phyloP scores from a whole-genome alignment of 2,888 invertebrate species.

The Asteroscopus sphinx region DNA sequence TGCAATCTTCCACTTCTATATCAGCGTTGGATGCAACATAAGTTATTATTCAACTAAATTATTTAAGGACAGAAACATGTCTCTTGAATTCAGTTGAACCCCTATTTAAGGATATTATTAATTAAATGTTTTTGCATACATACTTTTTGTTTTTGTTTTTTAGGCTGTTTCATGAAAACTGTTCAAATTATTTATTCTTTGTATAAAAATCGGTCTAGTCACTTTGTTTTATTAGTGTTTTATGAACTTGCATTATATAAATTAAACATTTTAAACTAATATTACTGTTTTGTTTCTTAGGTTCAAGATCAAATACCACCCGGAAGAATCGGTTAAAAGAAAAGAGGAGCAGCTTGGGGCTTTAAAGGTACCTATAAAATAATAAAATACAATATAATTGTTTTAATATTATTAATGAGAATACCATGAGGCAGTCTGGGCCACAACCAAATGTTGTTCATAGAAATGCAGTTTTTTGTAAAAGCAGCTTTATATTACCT shows the following conservation, averaged over 20 bases:
- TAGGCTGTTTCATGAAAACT: slow-evolving; percentile 9
- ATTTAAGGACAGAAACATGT: slow-evolving; percentile 5
- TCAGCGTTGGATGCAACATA: slow-evolving; percentile 20
- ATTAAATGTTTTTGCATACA: slow-evolving; percentile 10
- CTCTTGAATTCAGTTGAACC: slow-evolving; percentile 7
- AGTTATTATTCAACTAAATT: slow-evolving; percentile 14
- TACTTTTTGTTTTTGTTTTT: slow-evolving; percentile 19
- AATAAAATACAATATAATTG: background rate
- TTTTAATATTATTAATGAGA: no score
- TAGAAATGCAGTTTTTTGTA: no score
- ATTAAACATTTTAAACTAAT: slow-evolving; percentile 20
- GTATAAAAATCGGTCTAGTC: slow-evolving; percentile 42
- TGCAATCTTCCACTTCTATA: slow-evolving; percentile 24
- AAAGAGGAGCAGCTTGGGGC: slow-evolving; percentile 96
- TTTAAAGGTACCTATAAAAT: slow-evolving; percentile 91
- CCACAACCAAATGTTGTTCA: no score
- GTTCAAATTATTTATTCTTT: slow-evolving; percentile 16
- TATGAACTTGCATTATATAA: slow-evolving; percentile 20
- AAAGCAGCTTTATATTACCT: no score
- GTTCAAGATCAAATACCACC: slow-evolving; percentile 99
- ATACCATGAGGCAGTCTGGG: no score
- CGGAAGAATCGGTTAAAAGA: slow-evolving; percentile 97
- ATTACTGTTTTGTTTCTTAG: slow-evolving; percentile 87
- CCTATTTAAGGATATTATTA: slow-evolving; percentile 2
- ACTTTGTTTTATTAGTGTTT: slow-evolving; percentile 41